Evolutionary conservation across 2,888 invertebrate genomes (phyloP), one percentile per base, ranked within the genome.

Genomic region (Sycophila texana): DNA sequence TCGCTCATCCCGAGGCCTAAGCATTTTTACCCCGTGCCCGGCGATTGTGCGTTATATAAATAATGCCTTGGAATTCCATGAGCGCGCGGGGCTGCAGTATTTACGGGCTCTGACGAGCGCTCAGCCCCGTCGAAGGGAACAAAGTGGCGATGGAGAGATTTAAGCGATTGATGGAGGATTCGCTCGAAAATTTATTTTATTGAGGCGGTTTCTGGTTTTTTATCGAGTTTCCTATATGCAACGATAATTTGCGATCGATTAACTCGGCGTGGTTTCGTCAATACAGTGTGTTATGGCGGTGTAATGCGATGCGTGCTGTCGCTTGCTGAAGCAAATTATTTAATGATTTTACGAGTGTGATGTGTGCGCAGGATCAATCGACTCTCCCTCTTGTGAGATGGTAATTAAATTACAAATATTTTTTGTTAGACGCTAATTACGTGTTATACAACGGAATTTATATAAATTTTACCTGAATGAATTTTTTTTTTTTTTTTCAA

Each of bases 41-140:
- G 67, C 60, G 74, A 74, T 67, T 78, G 74, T 78, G 68, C 74
- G 74, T 78, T 74, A 68, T 74, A 78, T 78, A 78, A 78, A 78
- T 76, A 76, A 61, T 68, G 51, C 66, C 71, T 63, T 14, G 65
- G 57, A 71, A 77, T 77, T 77, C 58, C 26, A 61, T 13, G 30
- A n/a, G 7, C 68, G 39, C 16, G 71, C 7, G 58, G 1, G 22
- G 18, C 63, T 57, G 22, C 47, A 14, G 14, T n/a, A n/a, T n/a
- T n/a, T n/a, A n/a, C n/a, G n/a, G n/a, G n/a, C n/a, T n/a, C n/a
- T n/a, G n/a, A n/a, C n/a, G n/a, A n/a, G n/a, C n/a, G 60, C 51
- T 16, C 26, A 16, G 18, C n/a, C 10, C 18, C 53, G 49, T 47
- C n/a, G 53, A 13, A 49, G 49, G 51, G n/a, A 65, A 58, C 20